phyloP scores from a whole-genome alignment of 2,888 invertebrate species.

The Unio pictorum region DNA sequence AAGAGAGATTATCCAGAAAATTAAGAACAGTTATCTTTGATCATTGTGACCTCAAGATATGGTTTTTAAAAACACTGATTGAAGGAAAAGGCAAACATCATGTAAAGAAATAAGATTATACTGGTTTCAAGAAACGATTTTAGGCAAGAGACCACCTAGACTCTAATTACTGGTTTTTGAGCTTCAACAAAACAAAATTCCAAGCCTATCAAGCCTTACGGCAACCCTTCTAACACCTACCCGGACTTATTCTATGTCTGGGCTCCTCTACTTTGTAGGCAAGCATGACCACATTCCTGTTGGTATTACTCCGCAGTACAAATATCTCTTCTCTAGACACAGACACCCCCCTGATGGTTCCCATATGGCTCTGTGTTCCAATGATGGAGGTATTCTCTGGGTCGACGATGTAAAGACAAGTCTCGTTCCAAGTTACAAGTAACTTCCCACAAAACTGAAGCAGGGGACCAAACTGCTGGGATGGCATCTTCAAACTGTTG shows the following conservation, averaged over 20 bases:
- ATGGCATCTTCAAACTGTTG: constrained; percentile 16
- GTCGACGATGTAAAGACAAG: constrained; percentile 83
- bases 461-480: constrained; percentile 78
- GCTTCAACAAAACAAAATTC: too few species aligned
- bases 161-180: too few species aligned
- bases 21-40: too few species aligned
- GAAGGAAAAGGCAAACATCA: too few species aligned
- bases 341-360: constrained; percentile 68
- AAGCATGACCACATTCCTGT: constrained; percentile 83
- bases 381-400: constrained; percentile 79
- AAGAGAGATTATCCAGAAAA: too few species aligned
- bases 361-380: constrained; percentile 78
- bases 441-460: constrained; percentile 81
- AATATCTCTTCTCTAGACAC: constrained; percentile 77
- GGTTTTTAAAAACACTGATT: too few species aligned
- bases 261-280: constrained; percentile 80
- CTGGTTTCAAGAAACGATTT: too few species aligned
- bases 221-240: not conserved
- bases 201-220: too few species aligned
- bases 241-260: not conserved
- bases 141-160: too few species aligned
- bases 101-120: too few species aligned
- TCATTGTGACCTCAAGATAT: too few species aligned
- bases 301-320: constrained; percentile 74
- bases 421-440: constrained; percentile 83